phyloP scores from a whole-genome alignment of 2,888 invertebrate species.

The Heliconius cydno region DNA sequence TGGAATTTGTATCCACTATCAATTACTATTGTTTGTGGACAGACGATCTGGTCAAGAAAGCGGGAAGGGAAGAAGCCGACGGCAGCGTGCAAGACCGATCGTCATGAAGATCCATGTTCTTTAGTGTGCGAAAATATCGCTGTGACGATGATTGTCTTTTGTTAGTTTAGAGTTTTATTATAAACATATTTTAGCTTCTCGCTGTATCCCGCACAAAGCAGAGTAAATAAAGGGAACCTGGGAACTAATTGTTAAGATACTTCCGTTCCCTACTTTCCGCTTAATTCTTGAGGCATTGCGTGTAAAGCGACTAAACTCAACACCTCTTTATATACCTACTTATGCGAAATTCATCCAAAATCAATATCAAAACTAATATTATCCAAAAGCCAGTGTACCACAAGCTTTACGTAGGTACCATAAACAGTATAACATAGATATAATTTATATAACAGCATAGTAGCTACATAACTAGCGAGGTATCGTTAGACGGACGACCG shows the following conservation, averaged over 20 bases:
- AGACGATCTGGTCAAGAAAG: no score
- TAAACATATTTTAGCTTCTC: no score
- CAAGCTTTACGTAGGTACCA: constrained; percentile 9
- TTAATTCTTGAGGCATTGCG: background rate
- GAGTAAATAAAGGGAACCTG: background rate
- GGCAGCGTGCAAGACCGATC: no score
- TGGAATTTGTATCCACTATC: background rate
- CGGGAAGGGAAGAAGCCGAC: no score
- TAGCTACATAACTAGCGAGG: constrained; percentile 20
- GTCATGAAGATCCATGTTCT: no score
- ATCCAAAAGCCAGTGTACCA: background rate
- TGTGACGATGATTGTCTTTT: no score
- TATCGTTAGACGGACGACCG: constrained; percentile 31
- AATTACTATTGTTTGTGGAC: no score
- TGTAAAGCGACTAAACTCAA: background rate
- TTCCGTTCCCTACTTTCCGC: background rate
- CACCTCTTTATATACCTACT: background rate
- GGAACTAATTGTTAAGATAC: background rate
- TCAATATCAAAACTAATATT: background rate
- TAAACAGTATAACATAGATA: constrained; percentile 8
- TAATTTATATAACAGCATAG: constrained; percentile 10
- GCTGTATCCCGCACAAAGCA: background rate
- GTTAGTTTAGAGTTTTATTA: no score
- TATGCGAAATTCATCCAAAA: background rate
- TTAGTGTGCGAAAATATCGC: no score